These are phyloP conservation scores for Megaceryle alcyon DNA, from an alignment of 2,797 vertebrate genomes.

Conservation along the genomic window DNA sequence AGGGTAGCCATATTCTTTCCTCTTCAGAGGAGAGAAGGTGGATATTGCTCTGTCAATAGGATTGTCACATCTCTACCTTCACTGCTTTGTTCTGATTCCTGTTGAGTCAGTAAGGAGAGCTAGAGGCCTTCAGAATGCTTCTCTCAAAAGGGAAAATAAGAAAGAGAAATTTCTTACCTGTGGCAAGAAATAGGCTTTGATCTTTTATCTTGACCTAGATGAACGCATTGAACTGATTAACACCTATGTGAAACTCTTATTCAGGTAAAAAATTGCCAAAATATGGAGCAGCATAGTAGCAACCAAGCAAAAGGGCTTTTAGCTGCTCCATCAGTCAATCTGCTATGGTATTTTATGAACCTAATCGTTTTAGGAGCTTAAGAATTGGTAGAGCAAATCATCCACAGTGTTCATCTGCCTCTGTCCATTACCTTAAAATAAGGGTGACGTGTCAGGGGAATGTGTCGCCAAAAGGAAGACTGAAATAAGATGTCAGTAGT, in stretches of 20 bases:
- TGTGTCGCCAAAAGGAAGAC: background rate
- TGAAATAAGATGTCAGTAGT: background rate
- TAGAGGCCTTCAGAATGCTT: background rate
- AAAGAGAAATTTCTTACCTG: background rate
- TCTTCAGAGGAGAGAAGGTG: background rate
- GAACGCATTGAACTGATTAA: background rate
- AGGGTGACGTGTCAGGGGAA: background rate
- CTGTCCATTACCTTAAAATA: background rate
- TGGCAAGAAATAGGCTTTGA: background rate
- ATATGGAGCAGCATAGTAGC: background rate
- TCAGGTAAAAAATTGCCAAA: background rate
- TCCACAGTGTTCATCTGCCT: background rate
- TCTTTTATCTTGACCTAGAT: background rate
- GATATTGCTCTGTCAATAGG: background rate
- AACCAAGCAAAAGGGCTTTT: background rate
- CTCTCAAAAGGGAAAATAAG: background rate
- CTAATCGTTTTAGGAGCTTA: slow-evolving; percentile 35
- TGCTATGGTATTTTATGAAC: background rate
- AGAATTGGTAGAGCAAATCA: background rate
- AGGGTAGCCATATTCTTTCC: background rate
- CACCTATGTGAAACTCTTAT: background rate
- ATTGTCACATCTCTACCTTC: background rate
- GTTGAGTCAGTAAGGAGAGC: background rate
- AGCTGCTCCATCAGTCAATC: slow-evolving; percentile 4
- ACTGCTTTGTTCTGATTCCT: background rate